Conservation (phyloP, 2,888 invertebrate species). For the Panopea generosa region DNA sequence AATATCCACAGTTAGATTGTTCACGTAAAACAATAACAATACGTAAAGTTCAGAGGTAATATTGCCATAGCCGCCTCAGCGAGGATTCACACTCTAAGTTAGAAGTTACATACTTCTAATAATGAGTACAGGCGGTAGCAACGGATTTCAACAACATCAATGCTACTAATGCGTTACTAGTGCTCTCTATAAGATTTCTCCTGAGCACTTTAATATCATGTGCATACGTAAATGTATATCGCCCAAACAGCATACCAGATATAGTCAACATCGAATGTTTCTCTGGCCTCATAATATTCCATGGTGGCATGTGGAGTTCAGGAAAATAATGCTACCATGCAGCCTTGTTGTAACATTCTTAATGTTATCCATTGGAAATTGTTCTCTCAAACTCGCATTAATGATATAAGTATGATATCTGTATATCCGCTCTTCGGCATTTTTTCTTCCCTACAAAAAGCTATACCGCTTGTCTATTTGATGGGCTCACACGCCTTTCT, state of each 20-base stretch:
- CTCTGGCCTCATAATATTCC: slow-evolving; percentile 60
- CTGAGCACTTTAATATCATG: slow-evolving; percentile 53
- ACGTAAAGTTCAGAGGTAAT: no score
- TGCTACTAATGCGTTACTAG: slow-evolving; percentile 15
- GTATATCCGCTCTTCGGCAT: slow-evolving; percentile 26
- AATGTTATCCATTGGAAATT: slow-evolving; percentile 25
- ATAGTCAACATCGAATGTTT: slow-evolving; percentile 42
- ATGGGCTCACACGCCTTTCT: slow-evolving; percentile 10
- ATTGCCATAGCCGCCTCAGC: no score
- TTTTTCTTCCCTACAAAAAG: slow-evolving; percentile 22
- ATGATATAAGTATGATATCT: slow-evolving; percentile 24
- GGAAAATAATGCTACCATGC: slow-evolving; percentile 54
- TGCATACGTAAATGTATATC: slow-evolving; percentile 51
- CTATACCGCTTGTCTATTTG: no score
- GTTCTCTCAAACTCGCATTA: slow-evolving; percentile 11
- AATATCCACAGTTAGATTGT: no score
- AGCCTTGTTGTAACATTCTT: slow-evolving; percentile 27
- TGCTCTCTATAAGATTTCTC: slow-evolving; percentile 32
- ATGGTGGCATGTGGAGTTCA: slow-evolving; percentile 55
- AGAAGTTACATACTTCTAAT: no score
- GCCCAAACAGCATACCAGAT: slow-evolving; percentile 58
- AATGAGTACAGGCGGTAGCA: no score
- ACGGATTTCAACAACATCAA: no score
- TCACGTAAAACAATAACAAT: no score
- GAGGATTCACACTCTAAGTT: no score